A percentile compares a stretch with the other conserved stretches of the same genome.
phyloP scores from a whole-genome alignment of 2,113 vertebrate species.

The Urocynchramus pylzowi region DNA sequence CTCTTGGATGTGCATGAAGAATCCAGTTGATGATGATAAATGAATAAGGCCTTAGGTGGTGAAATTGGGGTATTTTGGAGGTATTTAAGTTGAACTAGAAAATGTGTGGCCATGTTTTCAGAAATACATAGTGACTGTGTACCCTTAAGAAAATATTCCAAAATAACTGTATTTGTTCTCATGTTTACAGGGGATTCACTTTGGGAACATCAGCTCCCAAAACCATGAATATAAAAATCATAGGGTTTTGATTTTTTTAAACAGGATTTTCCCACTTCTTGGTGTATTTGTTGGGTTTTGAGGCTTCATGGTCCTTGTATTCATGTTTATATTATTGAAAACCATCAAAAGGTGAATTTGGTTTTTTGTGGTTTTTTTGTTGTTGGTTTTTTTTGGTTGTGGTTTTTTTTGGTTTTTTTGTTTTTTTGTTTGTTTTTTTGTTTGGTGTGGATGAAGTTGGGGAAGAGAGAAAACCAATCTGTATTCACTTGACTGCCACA shows the following conservation, averaged over 20 bases:
- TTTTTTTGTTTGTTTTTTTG: too few relatives aligned
- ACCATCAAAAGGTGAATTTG: neutral
- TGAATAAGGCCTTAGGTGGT: neutral
- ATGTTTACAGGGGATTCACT: neutral
- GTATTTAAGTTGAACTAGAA: neutral
- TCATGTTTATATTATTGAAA: neutral
- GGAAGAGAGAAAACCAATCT: neutral
- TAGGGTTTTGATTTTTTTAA: neutral
- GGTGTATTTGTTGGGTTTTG: neutral
- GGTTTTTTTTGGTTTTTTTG: too few relatives aligned
- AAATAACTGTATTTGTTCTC: neutral
- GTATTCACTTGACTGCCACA: neutral
- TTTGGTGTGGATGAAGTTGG: neutral
- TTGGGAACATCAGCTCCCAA: neutral
- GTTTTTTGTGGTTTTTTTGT: too few relatives aligned
- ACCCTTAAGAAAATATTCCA: neutral
- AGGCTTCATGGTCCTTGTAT: neutral
- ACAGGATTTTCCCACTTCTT: neutral
- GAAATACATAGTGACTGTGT: neutral
- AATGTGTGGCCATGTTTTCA: neutral
- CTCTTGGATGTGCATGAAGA: neutral
- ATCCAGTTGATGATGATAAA: constrained; percentile 6
- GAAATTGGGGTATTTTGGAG: neutral
- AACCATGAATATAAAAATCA: neutral
- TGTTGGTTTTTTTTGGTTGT: too few relatives aligned